These are phyloP conservation scores for Coreoperca whiteheadi DNA, from an alignment of 2,113 vertebrate species.

Conservation along the genomic window DNA sequence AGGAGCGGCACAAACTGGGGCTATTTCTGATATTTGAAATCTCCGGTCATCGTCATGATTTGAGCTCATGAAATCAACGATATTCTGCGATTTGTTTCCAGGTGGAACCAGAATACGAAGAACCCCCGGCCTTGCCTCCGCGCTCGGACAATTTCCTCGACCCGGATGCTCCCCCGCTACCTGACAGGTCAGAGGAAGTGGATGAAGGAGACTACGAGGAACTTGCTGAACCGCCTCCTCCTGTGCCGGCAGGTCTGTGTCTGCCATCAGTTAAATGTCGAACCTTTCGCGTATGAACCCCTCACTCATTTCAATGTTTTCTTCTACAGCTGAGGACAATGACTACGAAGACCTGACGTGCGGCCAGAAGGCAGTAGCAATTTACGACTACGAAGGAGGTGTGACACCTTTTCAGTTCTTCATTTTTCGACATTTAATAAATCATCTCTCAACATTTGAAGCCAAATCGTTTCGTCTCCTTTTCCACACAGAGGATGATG, in stretches of 20 bases:
- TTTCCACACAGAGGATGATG: conserved; percentile 87
- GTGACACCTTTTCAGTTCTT: conserved; percentile 33
- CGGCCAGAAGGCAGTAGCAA: conserved; percentile 80
- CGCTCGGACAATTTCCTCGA: conserved; percentile 56
- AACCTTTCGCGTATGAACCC: neutral
- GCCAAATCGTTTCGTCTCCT: neutral
- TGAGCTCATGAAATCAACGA: neutral
- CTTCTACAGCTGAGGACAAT: conserved; percentile 47
- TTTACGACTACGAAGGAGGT: conserved; percentile 94
- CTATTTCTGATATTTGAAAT: neutral
- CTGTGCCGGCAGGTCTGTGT: conserved; percentile 52
- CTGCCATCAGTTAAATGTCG: neutral
- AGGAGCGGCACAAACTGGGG: neutral
- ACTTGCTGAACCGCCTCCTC: conserved; percentile 36
- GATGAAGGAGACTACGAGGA: conserved; percentile 87
- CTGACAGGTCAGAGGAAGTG: conserved; percentile 22
- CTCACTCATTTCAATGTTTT: neutral
- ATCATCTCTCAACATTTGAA: neutral
- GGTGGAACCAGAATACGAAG: conserved; percentile 62
- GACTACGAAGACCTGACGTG: conserved; percentile 79
- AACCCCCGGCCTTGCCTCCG: conserved; percentile 71
- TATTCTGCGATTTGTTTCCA: conserved; percentile 21
- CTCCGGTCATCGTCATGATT: neutral
- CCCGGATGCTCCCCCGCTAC: neutral
- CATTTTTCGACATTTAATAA: neutral